Base-by-base conservation (phyloP, 2,113 vertebrate genomes). In the Cromileptes altivelis region DNA sequence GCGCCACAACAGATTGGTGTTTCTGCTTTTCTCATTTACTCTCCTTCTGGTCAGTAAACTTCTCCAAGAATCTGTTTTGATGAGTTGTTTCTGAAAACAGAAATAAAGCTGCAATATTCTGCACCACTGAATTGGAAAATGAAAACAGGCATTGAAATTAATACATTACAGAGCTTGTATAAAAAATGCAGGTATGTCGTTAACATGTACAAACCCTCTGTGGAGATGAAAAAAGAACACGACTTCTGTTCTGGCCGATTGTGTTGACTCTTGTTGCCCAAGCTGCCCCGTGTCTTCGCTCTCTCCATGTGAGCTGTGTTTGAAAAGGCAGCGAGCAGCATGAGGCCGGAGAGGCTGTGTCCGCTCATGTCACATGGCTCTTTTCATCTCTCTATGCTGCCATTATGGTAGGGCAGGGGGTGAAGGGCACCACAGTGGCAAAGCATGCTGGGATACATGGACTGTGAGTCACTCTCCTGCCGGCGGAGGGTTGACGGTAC, bases 371-470 rank as follows among this genome's bases (percentile, higher is more conserved):
- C 86, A 87, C 83, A 64, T 85, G 91, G 75, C 50, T 63, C 89
- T 83, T 94, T 95, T 95, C 86, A 95, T 94, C 93, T 93, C 92
- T 73, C 85, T 80, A 70, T 75, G 91, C 85, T 3, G 87, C 92
- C 91, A 91, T 94, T 92, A 82, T 85, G 83, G 71, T 80, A 62
- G 94, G 91, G 93, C 92, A 86, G 49, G 52, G 82, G 89, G 88
- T 92, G 91, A 87, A 93, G 90, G 92, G 90, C 85, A 45, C 81
- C 92, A 81, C 87, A 14, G 91, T 82, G 92, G 90, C 89, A 93
- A 88, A 71, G 94, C 94, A 95, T 94, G 93, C 95, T 95, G 94
- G 93, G 93, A 95, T 85, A 93, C 92, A 94, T 79, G 93, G 87
- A 74, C 90, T 79, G 75, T 74, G 88, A 89, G 88, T 89, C 88